Evolutionary conservation across 35 echinoderm and acorn worm species (phyloP).

Genomic region (Ophioderma brevispina): DNA sequence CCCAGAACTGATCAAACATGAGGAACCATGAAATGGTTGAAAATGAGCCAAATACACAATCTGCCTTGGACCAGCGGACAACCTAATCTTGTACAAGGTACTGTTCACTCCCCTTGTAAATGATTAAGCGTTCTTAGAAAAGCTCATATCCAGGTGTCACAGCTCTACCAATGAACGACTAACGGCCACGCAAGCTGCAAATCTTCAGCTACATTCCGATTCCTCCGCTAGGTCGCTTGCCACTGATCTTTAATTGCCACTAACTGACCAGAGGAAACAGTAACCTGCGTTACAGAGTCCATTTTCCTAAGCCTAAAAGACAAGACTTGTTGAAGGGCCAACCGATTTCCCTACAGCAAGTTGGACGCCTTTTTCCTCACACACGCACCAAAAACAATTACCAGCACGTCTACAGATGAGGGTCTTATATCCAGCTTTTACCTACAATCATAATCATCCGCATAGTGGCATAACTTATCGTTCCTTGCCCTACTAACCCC

Average conservation of each 20-base stretch:
- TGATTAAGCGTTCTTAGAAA: conserved; percentile 39
- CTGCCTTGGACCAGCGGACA: not conserved
- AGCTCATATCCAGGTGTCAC: conserved; percentile 23
- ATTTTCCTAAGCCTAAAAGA: conserved; percentile 32
- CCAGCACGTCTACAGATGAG: no score
- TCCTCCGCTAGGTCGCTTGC: not conserved
- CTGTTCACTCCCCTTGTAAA: not conserved
- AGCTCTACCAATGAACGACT: conserved; percentile 57
- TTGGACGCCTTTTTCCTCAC: no score
- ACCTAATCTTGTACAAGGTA: conserved; percentile 19
- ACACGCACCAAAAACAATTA: not conserved
- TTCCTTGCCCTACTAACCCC: no score
- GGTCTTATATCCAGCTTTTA: no score
- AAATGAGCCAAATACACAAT: not conserved
- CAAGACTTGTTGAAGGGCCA: not conserved
- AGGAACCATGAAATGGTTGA: conserved; percentile 22
- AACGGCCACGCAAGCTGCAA: conserved; percentile 37
- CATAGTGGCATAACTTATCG: no score
- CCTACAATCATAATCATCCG: no score
- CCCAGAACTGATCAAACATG: not conserved
- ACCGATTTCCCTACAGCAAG: conserved; percentile 27
- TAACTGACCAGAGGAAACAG: conserved; percentile 14
- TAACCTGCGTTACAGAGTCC: conserved; percentile 4
- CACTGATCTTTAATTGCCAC: not conserved
- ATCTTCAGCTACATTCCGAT: conserved; percentile 26